A percentile compares a stretch with the other conserved stretches of the same genome.
phyloP scores from a whole-genome alignment of 2,888 invertebrate species.

The Melieria omissa region DNA sequence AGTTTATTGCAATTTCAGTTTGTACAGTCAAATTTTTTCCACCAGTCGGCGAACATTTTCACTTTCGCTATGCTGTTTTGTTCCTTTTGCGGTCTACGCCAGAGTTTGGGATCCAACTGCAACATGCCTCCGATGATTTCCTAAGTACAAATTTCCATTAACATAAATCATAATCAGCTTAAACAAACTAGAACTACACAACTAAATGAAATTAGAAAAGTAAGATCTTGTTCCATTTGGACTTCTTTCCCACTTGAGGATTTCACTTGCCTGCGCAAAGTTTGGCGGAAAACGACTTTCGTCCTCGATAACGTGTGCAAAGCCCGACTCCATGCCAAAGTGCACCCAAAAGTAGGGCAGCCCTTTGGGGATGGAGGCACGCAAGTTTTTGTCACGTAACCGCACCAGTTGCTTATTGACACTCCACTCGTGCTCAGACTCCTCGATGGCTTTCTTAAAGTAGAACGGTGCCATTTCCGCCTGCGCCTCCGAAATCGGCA shows the following conservation, averaged over 20 bases:
- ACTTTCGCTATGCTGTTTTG: conserved; percentile 71
- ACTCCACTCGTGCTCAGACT: conserved; percentile 95
- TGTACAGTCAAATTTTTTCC: conserved; percentile 76
- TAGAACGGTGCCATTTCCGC: conserved; percentile 94
- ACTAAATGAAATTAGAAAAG: neutral
- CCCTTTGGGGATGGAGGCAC: conserved; percentile 88
- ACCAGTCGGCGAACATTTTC: conserved; percentile 76
- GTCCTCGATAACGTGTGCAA: conserved; percentile 97
- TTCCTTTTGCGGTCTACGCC: conserved; percentile 85
- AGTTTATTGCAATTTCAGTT: neutral
- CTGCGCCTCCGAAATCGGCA: conserved; percentile 76
- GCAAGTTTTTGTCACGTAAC: conserved; percentile 74
- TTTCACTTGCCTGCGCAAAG: conserved; percentile 82
- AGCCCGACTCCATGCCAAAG: conserved; percentile 91
- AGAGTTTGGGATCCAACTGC: conserved; percentile 84
- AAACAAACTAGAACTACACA: neutral
- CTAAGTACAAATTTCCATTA: conserved; percentile 62
- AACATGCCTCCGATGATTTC: conserved; percentile 96
- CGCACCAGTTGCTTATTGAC: conserved; percentile 92
- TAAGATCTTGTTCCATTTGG: too few relatives aligned
- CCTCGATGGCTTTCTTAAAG: conserved; percentile 97
- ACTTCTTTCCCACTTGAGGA: too few relatives aligned
- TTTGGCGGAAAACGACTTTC: conserved; percentile 84
- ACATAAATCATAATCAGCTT: too few relatives aligned
- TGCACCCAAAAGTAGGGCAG: conserved; percentile 95